Evolutionary conservation across 1,140 invertebrate genomes (phyloP).

Genomic region (Subanguina moxae): DNA sequence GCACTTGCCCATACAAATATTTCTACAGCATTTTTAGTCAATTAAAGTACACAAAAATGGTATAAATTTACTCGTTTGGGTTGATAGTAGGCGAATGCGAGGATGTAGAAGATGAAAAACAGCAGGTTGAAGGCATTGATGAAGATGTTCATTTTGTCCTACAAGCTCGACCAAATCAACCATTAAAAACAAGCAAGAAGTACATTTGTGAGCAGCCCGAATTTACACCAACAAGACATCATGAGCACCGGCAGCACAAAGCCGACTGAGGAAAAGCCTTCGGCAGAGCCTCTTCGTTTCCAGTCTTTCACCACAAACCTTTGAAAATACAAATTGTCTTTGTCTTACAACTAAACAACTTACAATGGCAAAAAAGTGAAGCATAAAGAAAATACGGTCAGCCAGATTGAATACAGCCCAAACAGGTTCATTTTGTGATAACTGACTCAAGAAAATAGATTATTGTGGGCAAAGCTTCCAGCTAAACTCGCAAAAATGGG

Average conservation of each 20-base stretch:
- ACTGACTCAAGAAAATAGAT: too few relatives aligned
- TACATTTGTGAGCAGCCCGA: constrained; percentile 50
- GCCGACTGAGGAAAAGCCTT: constrained; percentile 57
- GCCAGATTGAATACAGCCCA: constrained; percentile 51
- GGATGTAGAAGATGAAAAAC: constrained; percentile 51
- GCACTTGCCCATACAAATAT: constrained; percentile 50
- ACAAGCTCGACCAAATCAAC: neutral
- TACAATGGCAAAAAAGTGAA: constrained; percentile 57
- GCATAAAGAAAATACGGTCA: constrained; percentile 52
- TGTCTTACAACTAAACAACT: constrained; percentile 15
- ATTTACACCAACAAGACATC: constrained; percentile 52
- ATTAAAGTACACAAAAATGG: neutral
- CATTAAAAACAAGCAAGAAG: neutral
- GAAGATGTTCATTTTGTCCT: constrained; percentile 50
- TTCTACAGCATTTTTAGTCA: constrained; percentile 35
- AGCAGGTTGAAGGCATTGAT: constrained; percentile 52
- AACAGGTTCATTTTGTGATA: constrained; percentile 41
- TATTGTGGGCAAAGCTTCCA: too few relatives aligned
- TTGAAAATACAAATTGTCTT: neutral
- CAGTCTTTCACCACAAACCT: constrained; percentile 45
- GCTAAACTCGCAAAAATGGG: too few relatives aligned
- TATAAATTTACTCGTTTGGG: constrained; percentile 48
- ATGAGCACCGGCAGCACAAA: constrained; percentile 57
- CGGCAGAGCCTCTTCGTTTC: constrained; percentile 51
- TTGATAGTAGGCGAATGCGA: constrained; percentile 55